Conservation (phyloP, 2,797 vertebrate species). For the Eleutherodactylus coqui region DNA sequence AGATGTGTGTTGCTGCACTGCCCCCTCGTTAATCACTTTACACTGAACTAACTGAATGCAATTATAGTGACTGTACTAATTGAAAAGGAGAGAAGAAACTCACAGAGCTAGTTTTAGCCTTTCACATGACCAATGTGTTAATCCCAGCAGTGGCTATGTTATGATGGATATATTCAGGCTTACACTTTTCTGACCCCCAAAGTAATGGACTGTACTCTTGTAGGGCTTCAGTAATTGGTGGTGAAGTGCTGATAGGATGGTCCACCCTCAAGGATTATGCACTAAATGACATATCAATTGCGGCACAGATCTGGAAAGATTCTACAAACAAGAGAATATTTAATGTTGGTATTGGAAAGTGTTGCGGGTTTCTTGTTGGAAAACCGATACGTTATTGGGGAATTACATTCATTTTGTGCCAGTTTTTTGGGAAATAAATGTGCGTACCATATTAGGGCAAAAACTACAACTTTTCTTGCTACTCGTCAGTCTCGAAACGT, state of each 20-base stretch:
- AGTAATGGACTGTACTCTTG: conserved; percentile 31
- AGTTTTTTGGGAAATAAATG: too few relatives aligned
- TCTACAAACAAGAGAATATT: background rate
- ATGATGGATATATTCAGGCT: too few relatives aligned
- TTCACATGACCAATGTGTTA: conserved; percentile 16
- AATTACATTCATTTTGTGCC: too few relatives aligned
- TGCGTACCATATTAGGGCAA: too few relatives aligned
- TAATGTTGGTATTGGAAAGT: too few relatives aligned
- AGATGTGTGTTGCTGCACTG: conserved; percentile 29
- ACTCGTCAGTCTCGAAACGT: too few relatives aligned
- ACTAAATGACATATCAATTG: background rate
- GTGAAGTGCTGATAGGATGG: background rate
- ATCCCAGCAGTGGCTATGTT: conserved; percentile 24
- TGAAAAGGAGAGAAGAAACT: conserved; percentile 37
- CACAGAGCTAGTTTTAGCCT: conserved; percentile 24
- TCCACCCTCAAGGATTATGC: background rate
- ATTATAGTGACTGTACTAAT: conserved; percentile 63
- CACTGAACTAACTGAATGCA: conserved; percentile 61
- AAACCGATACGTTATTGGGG: too few relatives aligned
- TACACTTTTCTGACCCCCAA: too few relatives aligned
- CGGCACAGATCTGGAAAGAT: background rate
- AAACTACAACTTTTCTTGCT: too few relatives aligned
- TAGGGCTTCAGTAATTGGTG: conserved; percentile 31
- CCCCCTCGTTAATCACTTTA: conserved; percentile 61
- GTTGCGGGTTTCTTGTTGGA: too few relatives aligned